Evolutionary conservation across 1,140 invertebrate genomes (phyloP).

Genomic region (Platorchestia sp.): DNA sequence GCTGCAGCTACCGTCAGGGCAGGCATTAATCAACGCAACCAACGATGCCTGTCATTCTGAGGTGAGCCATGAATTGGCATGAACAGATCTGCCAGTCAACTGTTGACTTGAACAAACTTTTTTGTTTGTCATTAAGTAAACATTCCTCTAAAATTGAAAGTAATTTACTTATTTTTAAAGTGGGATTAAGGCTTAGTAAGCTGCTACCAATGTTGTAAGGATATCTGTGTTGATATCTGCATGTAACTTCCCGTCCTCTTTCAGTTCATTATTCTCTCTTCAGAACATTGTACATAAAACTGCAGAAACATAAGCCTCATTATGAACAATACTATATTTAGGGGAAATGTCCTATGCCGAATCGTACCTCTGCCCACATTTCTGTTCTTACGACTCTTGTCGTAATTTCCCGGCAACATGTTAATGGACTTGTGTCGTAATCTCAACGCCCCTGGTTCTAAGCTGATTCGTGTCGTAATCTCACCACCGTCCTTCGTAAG

Average conservation of each 20-base stretch:
- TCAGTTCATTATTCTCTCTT: background rate
- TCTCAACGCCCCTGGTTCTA: background rate
- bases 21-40: too few species aligned
- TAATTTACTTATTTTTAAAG: background rate
- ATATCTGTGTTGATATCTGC: too few species aligned
- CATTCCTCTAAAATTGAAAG: background rate
- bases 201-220: too few species aligned
- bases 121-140: too few species aligned
- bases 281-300: background rate
- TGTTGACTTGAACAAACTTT: too few species aligned
- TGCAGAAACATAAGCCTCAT: background rate
- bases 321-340: background rate
- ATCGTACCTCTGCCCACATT: background rate
- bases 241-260: background rate
- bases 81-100: too few species aligned
- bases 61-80: too few species aligned
- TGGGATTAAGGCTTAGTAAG: background rate
- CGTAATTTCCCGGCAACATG: background rate
- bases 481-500: conserved; percentile 12
- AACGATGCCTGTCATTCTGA: too few species aligned
- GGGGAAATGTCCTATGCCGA: background rate
- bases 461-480: background rate
- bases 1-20: too few species aligned
- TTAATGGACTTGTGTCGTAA: background rate
- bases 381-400: background rate